phyloP scores from a whole-genome alignment of 2,113 vertebrate genomes.

The Anser cygnoides region DNA sequence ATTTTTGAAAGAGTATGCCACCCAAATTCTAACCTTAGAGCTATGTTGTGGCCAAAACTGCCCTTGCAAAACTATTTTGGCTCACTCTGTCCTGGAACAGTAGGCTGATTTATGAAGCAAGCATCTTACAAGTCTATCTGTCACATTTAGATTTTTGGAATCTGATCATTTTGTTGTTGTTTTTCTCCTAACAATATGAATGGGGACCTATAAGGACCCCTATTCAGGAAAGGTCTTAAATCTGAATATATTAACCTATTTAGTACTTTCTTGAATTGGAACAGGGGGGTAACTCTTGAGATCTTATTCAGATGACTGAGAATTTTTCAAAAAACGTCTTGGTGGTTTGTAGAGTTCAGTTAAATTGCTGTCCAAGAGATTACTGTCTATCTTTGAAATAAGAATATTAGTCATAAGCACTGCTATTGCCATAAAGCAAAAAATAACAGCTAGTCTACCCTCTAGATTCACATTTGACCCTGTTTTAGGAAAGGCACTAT shows the following conservation, averaged over 20 bases:
- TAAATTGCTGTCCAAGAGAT: background rate
- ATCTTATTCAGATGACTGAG: background rate
- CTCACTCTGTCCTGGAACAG: background rate
- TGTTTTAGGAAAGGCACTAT: background rate
- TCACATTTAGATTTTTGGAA: background rate
- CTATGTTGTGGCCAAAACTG: background rate
- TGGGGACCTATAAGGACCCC: rapidly evolving
- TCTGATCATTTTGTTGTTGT: background rate
- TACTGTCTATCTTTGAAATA: background rate
- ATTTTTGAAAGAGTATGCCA: background rate
- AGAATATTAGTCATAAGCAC: background rate
- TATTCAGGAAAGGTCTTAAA: background rate
- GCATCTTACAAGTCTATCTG: background rate
- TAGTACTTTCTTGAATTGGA: background rate
- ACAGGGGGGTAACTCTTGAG: background rate
- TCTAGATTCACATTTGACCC: background rate
- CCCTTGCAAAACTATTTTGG: background rate
- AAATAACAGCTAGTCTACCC: background rate
- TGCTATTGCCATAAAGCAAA: background rate
- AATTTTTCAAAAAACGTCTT: background rate
- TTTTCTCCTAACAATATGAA: background rate
- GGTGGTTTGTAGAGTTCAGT: background rate
- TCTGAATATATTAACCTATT: background rate
- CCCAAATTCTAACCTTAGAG: background rate
- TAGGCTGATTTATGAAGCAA: background rate